Evolutionary conservation across 2,888 invertebrate species (phyloP), one percentile per base, ranked within the genome.

Genomic region (Harpalus rufipes): DNA sequence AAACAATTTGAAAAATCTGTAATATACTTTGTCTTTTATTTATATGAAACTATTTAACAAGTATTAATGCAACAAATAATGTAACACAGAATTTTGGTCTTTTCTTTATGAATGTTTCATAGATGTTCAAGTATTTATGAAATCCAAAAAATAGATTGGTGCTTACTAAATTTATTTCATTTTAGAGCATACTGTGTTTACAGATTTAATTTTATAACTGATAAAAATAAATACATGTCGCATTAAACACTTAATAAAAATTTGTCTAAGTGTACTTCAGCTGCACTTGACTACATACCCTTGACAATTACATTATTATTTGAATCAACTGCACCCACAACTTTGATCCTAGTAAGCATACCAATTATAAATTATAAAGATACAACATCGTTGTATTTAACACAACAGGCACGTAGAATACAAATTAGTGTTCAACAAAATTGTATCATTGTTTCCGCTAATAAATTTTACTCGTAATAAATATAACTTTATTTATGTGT

Each of bases 261-360:
- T 51, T 12, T 12, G 10, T 32, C 32, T 51, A 4, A 44, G 44
- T 51, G 32, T 32, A 32, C 0, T 51, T 51, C 44, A 51, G 4
- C 18, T 61, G 18, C 59, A 61, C 59, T 61, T 61, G 16, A 61
- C 59, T 21, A 61, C 6, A 10, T 61, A 16, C n/a, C 59, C 18
- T 16, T 61, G 59, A 61, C 16, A 16, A 18, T 61, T 16, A 61
- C 18, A 61, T 18, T 61, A 16, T 61, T 61, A 61, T 61, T 61
- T 18, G 21, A 61, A 7, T 8, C 18, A 16, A 18, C 16, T 61
- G 18, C 59, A 16, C 18, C 59, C 59, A 61, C 59, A 18, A 16
- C 18, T 61, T 18, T 0, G 18, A 56, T 18, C 8, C n/a, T 61
- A 16, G 16, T 61, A 61, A 16, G 4, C 16, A 61, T 16, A 61